These are phyloP conservation scores for Phlogophora meticulosa DNA, from an alignment of 2,888 invertebrate species.

Conservation along the genomic window DNA sequence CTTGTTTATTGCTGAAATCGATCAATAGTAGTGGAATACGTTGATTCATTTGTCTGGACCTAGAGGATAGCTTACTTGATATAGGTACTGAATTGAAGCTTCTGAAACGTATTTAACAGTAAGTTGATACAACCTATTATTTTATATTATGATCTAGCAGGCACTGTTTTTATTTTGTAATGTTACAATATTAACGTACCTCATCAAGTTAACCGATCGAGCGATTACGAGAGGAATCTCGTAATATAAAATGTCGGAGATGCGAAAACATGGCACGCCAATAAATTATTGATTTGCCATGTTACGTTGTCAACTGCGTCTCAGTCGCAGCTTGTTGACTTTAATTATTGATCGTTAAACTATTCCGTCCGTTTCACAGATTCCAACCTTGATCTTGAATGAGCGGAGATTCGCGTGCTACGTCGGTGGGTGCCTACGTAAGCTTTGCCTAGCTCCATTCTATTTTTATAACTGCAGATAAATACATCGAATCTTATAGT, in stretches of 20 bases:
- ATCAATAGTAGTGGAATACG: constrained; percentile 1
- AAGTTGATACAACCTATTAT: no score
- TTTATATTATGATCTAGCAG: no score
- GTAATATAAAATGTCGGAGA: no score
- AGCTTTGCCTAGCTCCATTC: constrained; percentile 58
- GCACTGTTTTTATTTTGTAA: no score
- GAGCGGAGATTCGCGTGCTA: constrained; percentile 60
- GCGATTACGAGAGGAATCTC: no score
- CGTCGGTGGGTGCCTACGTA: constrained; percentile 59
- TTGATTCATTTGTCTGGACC: constrained; percentile 12
- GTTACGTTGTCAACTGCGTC: constrained; percentile 38
- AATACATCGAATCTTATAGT: constrained; percentile 45
- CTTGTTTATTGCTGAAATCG: constrained; percentile 4
- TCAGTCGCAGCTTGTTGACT: constrained; percentile 40
- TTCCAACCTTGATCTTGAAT: constrained; percentile 71
- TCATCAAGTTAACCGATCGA: no score
- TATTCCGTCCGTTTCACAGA: constrained; percentile 56
- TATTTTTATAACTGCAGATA: constrained; percentile 63
- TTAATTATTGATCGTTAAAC: constrained; percentile 56
- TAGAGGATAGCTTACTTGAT: no score
- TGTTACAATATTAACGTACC: no score
- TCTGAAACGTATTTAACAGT: no score
- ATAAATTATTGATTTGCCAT: constrained; percentile 20
- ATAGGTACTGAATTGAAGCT: no score
- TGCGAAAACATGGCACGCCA: no score